Percentiles rank a stretch among this genome's conserved stretches.
phyloP scores from a whole-genome alignment of 92 coral and sea anemone species.

The Diadumene lineata region DNA sequence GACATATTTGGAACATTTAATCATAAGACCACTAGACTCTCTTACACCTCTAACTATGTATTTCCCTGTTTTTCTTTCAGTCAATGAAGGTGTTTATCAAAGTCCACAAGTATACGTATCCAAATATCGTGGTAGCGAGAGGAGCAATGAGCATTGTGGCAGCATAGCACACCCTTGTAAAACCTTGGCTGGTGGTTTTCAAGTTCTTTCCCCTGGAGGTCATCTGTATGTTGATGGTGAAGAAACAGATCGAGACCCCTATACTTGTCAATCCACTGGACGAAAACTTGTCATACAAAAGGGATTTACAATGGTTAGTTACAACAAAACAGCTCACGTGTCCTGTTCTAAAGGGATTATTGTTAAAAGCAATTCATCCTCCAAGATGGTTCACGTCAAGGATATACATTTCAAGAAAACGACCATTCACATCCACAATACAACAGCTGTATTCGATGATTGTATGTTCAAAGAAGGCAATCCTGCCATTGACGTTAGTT shows the following conservation, averaged over 20 bases:
- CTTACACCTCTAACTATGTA: too few species aligned
- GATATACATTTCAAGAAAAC: slow-evolving; percentile 19
- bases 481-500: slow-evolving; percentile 1
- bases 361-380: not conserved
- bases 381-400: not conserved
- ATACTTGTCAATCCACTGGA: slow-evolving; percentile 8
- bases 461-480: slow-evolving; percentile 15
- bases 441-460: slow-evolving; percentile 6
- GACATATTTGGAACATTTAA: too few species aligned
- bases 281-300: not conserved
- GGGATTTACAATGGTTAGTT: slow-evolving; percentile 13
- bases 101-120: slow-evolving; percentile 20
- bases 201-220: slow-evolving; percentile 15
- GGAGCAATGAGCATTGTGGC: not conserved
- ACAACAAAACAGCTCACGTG: slow-evolving; percentile 11
- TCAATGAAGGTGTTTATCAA: not conserved
- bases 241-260: slow-evolving; percentile 14
- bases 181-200: slow-evolving; percentile 15
- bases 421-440: not conserved
- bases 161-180: slow-evolving; percentile 9
- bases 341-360: slow-evolving; percentile 19
- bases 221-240: slow-evolving; percentile 17
- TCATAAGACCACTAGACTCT: too few species aligned
- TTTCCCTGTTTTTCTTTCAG: not conserved
- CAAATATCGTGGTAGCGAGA: not conserved